Base-by-base conservation (phyloP, 2,888 invertebrate genomes). In the Drosophila rellima region DNA sequence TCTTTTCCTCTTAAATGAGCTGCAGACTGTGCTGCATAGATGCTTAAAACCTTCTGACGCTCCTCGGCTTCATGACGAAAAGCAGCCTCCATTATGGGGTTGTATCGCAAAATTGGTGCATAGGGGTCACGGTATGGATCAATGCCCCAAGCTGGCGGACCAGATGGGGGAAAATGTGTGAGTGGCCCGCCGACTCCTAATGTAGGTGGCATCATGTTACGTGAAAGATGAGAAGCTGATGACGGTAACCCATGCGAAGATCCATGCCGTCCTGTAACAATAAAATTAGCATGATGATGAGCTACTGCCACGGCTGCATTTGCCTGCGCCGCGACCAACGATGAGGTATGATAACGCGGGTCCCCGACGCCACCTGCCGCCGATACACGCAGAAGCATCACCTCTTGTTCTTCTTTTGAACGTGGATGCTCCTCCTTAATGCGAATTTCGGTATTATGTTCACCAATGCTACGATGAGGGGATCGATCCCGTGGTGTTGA, bases 41-140 rank as follows among this genome's bases (percentile, higher is more conserved):
- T 95, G 79, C 94, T 95, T 90, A 95, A 94, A 89, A 96, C 94
- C 91, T 96, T 94, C 92, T 96, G 96, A 42, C 95, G 96, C 68
- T 96, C 95, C 91, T 96, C 96, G 85, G 96, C 96, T 90, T 96
- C 96, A 47, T 95, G 96, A 60, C 96, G 94, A 90, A 95, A 95
- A 18, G 96, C 96, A 13, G 95, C 96, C 83, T 96, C 96, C 93
- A 97, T 95, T 33, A 97, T 93, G 18, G 96, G 96, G 91, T 96
- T 96, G 91, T 96, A 96, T 60, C 96, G 94, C 91, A 95, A 93
- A 74, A 96, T 94, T 40, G 96, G 95, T 15, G 81, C 82, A 92
- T 96, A 96, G 31, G 94, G 93, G 88, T 94, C 94, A 56, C 95
- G 94, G 93, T 95, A 96, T 11, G 95, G 95, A 92, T 96, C 95